Percentiles rank a stretch among this genome's conserved stretches.
Evolutionary conservation across 2,888 invertebrate species (phyloP).

Genomic region (Ectemnius lituratus): DNA sequence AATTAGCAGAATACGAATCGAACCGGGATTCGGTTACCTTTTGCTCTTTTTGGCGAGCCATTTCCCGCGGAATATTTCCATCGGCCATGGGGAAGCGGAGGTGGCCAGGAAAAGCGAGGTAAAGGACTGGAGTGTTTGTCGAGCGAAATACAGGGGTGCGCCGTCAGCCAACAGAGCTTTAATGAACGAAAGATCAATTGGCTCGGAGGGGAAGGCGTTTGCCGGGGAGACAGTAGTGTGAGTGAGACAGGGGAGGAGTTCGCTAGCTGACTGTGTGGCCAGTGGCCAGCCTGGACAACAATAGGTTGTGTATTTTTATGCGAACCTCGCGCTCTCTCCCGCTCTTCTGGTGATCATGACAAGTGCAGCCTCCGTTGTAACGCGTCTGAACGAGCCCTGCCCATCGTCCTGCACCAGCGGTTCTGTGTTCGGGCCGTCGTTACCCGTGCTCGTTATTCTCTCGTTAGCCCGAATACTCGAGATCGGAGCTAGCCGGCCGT

Average conservation of each 20-base stretch:
- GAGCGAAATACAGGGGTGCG: conserved; percentile 12
- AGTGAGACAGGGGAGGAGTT: background rate
- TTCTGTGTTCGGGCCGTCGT: conserved; percentile 43
- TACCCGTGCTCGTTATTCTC: conserved; percentile 59
- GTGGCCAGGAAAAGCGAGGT: background rate
- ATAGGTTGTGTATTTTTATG: conserved; percentile 4
- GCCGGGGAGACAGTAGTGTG: background rate
- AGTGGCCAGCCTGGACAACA: conserved; percentile 3
- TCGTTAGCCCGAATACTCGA: conserved; percentile 57
- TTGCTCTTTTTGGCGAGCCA: background rate
- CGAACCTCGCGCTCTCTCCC: background rate
- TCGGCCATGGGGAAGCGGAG: background rate
- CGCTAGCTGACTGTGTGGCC: background rate
- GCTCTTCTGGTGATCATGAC: too few relatives aligned
- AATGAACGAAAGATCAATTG: conserved; percentile 28
- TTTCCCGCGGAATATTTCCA: background rate
- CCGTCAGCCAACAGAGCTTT: conserved; percentile 14
- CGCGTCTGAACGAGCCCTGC: too few relatives aligned
- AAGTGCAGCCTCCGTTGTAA: too few relatives aligned
- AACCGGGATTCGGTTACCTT: background rate
- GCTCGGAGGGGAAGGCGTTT: conserved; percentile 14
- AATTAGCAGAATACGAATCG: conserved; percentile 3
- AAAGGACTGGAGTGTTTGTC: conserved; percentile 10
- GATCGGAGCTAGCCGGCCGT: conserved; percentile 62
- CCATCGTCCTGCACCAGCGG: conserved; percentile 19